phyloP scores from a whole-genome alignment of 2,888 invertebrate species.

The Dorcus parallelipipedus region DNA sequence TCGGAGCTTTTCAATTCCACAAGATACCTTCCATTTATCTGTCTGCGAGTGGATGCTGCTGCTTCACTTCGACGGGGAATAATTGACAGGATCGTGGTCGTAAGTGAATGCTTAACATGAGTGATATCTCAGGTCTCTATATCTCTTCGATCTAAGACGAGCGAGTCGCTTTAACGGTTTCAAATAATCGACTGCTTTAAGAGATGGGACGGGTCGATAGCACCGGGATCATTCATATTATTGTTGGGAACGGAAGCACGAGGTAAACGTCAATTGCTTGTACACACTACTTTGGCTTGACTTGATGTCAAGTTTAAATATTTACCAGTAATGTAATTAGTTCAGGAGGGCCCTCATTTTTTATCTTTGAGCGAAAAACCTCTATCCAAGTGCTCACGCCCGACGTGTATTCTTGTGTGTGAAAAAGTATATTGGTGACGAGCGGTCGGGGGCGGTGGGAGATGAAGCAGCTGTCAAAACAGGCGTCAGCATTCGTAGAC shows the following conservation, averaged over 20 bases:
- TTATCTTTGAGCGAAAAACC: too few relatives aligned
- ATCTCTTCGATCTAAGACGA: slow-evolving; percentile 25
- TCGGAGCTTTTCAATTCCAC: slow-evolving; percentile 25
- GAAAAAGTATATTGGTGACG: slow-evolving; percentile 24
- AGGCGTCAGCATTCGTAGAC: slow-evolving; percentile 37
- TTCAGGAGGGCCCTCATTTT: too few relatives aligned
- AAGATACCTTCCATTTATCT: slow-evolving; percentile 33
- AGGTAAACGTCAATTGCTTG: too few relatives aligned
- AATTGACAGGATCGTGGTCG: slow-evolving; percentile 44
- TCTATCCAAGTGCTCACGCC: too few relatives aligned
- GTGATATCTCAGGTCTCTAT: slow-evolving; percentile 36
- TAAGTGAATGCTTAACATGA: slow-evolving; percentile 44
- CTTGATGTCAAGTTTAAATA: too few relatives aligned
- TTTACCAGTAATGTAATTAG: too few relatives aligned
- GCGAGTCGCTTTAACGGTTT: slow-evolving; percentile 24
- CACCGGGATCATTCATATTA: background rate
- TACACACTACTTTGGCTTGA: too few relatives aligned
- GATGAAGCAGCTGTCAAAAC: slow-evolving; percentile 39
- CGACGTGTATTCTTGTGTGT: too few relatives aligned
- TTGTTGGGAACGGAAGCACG: too few relatives aligned
- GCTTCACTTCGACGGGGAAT: slow-evolving; percentile 39
- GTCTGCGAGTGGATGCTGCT: slow-evolving; percentile 21
- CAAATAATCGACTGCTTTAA: slow-evolving; percentile 26
- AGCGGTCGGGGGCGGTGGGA: slow-evolving; percentile 21
- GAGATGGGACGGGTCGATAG: slow-evolving; percentile 22